Conservation (phyloP, 2,113 vertebrate species). For the Fregetta grallaria region DNA sequence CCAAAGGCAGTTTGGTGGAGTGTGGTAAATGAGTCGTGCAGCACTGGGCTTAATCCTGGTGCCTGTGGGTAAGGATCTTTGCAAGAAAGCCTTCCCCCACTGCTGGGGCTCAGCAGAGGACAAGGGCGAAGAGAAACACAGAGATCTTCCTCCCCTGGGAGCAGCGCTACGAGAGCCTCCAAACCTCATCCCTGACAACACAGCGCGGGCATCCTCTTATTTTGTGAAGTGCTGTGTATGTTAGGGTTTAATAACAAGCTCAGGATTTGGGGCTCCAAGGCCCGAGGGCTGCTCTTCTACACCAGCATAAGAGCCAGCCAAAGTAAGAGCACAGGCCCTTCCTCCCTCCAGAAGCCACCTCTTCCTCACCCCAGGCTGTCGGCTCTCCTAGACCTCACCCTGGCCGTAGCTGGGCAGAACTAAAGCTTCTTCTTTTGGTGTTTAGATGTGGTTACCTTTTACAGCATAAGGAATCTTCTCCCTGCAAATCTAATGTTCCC, state of each 20-base stretch:
- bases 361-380: neutral
- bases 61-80: neutral
- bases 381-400: neutral
- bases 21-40: slow-evolving; percentile 12
- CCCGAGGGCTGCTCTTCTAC: neutral
- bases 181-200: neutral
- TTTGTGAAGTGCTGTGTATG: neutral
- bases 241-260: neutral
- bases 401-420: neutral
- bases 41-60: neutral
- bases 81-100: neutral
- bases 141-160: neutral
- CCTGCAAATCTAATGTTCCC: neutral
- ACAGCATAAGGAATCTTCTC: neutral
- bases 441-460: neutral
- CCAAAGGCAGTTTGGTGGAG: slow-evolving; percentile 16
- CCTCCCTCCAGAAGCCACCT: neutral
- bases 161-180: neutral
- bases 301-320: neutral
- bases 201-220: neutral
- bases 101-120: neutral
- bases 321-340: neutral
- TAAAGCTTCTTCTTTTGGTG: neutral
- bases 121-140: neutral
- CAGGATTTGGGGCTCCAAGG: neutral